A percentile compares a stretch with the other conserved stretches of the same genome.
phyloP scores from a whole-genome alignment of 2,888 invertebrate species.

The Heterodera filipjevi region DNA sequence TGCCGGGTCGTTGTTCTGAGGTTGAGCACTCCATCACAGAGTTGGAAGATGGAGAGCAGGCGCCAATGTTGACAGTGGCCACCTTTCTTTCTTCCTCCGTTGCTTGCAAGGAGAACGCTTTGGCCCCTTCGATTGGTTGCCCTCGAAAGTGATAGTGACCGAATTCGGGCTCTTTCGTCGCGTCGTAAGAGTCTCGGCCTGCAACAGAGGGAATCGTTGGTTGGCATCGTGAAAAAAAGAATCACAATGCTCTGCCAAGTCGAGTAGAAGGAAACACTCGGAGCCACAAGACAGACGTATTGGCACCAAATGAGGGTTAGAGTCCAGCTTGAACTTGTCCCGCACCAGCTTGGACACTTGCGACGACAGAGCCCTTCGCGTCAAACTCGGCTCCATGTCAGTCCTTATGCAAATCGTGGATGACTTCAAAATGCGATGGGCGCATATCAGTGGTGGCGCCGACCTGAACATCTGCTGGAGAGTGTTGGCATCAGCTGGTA shows the following conservation, averaged over 20 bases:
- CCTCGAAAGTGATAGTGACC: conserved; percentile 16
- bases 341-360: neutral
- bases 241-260: conserved; percentile 17
- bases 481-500: neutral
- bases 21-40: neutral
- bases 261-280: conserved; percentile 6
- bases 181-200: neutral
- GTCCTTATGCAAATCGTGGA: conserved; percentile 1
- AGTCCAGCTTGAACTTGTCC: conserved; percentile 1
- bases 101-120: neutral
- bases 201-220: neutral
- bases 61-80: neutral
- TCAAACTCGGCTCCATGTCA: neutral
- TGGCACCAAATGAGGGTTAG: conserved; percentile 15
- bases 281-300: conserved; percentile 5
- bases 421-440: conserved; percentile 14
- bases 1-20: neutral
- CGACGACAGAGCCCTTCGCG: neutral
- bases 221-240: neutral
- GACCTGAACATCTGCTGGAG: conserved; percentile 7
- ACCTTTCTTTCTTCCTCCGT: neutral
- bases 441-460: neutral
- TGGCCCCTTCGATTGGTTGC: neutral
- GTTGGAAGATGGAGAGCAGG: neutral
- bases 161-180: neutral